phyloP scores from a whole-genome alignment of 2,888 invertebrate genomes.

The Hydrotaea cyrtoneurina region DNA sequence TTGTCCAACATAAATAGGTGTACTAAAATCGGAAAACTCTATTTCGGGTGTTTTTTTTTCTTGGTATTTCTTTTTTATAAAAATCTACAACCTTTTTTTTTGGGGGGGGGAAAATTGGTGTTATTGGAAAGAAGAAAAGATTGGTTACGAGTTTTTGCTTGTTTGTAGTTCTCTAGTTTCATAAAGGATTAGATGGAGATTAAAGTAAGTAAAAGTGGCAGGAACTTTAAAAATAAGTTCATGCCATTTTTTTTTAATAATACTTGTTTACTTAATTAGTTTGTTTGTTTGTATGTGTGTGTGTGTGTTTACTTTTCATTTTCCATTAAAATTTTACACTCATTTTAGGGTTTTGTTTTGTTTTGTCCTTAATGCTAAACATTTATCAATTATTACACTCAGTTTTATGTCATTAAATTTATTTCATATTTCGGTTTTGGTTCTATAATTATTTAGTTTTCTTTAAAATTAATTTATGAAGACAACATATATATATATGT shows the following conservation, averaged over 20 bases:
- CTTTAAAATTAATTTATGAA: constrained; percentile 46
- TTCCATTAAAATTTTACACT: constrained; percentile 63
- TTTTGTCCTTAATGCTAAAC: constrained; percentile 54
- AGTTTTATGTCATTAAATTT: constrained; percentile 26
- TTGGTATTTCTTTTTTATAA: constrained; percentile 53
- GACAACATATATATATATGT: constrained; percentile 62
- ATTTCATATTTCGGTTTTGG: neutral
- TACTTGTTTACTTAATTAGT: constrained; percentile 44
- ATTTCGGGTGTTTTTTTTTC: neutral
- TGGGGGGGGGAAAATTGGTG: constrained; percentile 59
- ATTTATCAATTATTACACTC: constrained; percentile 61
- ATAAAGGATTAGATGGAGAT: constrained; percentile 63
- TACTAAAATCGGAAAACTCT: neutral
- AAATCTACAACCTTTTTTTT: constrained; percentile 66
- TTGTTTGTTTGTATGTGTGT: constrained; percentile 7
- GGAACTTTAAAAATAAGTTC: constrained; percentile 58
- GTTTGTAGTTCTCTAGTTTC: constrained; percentile 61
- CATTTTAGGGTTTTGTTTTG: constrained; percentile 41
- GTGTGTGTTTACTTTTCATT: constrained; percentile 19
- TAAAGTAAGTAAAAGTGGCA: constrained; percentile 48
- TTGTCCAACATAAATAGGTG: neutral
- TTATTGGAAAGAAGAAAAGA: constrained; percentile 69
- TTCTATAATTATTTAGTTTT: constrained; percentile 17
- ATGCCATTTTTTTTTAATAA: constrained; percentile 34
- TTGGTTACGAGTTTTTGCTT: constrained; percentile 52